Evolutionary conservation across 2,113 vertebrate genomes (phyloP).

Genomic region (Canis aureus): DNA sequence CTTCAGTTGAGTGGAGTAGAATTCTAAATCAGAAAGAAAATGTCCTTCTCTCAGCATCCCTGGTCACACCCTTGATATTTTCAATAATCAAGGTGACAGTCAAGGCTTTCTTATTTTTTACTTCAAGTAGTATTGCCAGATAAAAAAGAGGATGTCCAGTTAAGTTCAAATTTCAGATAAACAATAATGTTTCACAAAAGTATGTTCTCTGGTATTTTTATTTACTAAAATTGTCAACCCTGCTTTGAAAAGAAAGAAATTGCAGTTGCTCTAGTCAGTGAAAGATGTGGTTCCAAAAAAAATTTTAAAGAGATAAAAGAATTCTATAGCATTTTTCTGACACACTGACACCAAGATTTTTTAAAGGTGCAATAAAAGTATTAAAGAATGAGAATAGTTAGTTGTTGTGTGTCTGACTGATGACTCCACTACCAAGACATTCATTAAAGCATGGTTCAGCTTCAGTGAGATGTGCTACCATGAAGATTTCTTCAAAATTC

Average conservation of each 20-base stretch:
- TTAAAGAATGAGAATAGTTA: not conserved
- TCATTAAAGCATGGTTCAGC: not conserved
- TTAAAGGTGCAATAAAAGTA: not conserved
- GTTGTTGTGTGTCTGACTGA: not conserved
- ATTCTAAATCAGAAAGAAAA: not conserved
- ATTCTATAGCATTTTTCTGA: not conserved
- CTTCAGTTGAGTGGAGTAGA: not conserved
- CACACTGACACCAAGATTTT: not conserved
- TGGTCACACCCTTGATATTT: not conserved
- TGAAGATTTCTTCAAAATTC: not conserved
- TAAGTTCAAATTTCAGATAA: not conserved
- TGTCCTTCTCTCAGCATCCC: not conserved
- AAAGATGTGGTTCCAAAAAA: not conserved
- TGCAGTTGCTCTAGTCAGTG: not conserved
- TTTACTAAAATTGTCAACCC: not conserved
- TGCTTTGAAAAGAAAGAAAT: not conserved
- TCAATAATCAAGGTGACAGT: not conserved
- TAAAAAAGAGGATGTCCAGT: not conserved
- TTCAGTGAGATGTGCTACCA: not conserved
- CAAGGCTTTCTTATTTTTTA: not conserved
- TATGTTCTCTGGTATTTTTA: not conserved
- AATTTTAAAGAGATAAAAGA: not conserved
- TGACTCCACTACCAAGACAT: not conserved
- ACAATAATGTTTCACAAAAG: not conserved
- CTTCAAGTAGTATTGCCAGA: not conserved